Percentiles rank a stretch among this genome's conserved stretches.
phyloP scores from a whole-genome alignment of 1,140 invertebrate species.

The Parasteatoda tepidariorum region DNA sequence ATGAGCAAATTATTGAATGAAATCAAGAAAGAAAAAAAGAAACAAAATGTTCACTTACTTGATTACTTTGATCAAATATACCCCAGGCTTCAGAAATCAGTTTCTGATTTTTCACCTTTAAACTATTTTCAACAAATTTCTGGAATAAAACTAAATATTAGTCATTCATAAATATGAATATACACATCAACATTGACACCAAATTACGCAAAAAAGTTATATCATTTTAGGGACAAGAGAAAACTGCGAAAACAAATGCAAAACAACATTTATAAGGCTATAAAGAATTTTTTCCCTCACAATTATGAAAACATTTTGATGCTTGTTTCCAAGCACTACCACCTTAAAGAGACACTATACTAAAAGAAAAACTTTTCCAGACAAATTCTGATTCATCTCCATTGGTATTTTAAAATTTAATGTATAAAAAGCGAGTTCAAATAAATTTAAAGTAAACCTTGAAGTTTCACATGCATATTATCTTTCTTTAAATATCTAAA shows the following conservation, averaged over 20 bases:
- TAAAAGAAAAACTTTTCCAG: too few species aligned
- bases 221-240: background rate
- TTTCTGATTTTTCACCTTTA: constrained; percentile 63
- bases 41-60: constrained; percentile 3
- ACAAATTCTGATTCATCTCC: too few species aligned
- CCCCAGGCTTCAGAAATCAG: constrained; percentile 66
- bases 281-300: background rate
- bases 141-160: constrained; percentile 36
- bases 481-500: too few species aligned
- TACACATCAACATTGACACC: background rate
- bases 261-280: background rate
- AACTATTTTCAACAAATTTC: constrained; percentile 71
- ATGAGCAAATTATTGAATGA: background rate
- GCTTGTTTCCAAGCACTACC: too few species aligned
- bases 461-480: too few species aligned
- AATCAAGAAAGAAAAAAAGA: background rate
- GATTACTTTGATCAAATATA: constrained; percentile 58
- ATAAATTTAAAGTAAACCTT: too few species aligned
- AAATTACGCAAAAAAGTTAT: background rate
- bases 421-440: too few species aligned
- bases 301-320: background rate
- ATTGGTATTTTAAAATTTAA: too few species aligned
- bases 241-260: background rate
- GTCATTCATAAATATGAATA: background rate
- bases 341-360: too few species aligned